Base-by-base conservation (phyloP, 2,113 vertebrate species). In the Colaptes auratus region DNA sequence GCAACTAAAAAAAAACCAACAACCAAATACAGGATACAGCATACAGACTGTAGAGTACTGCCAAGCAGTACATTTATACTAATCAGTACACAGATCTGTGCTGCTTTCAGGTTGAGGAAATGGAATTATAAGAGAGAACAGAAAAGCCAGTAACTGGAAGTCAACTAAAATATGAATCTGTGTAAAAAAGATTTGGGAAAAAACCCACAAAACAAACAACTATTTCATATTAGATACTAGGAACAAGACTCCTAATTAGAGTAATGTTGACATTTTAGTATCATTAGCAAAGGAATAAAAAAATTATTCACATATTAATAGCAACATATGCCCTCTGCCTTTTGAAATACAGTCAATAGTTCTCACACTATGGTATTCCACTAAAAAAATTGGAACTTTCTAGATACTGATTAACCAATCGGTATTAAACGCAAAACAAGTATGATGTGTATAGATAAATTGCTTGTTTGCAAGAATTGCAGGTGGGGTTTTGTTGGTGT, bases 311-410 rank as follows among this genome's bases (percentile, higher is more conserved):
- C 19, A 78, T 7, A 76, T 20, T n/a, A 79, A 35, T 16, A 72
- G 6, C 52, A 86, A 81, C 3, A 63, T 77, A 55, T 3, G 7
- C 24, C 35, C 20, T 30, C 36, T 0, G 6, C 0, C 9, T 13
- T 31, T 88, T 87, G 23, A 89, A 65, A 76, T 65, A 50, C n/a
- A 58, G 7, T 12, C 33, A 4, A 25, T 52, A n/a, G 27, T 30
- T 69, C 35, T 83, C 93, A 33, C 15, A 65, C 1, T 2, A 28
- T 6, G 3, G 13, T 33, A 64, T 69, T 64, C 6, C 19, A 67
- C n/a, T 74, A 3, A 64, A 64, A 44, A 58, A 24, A 31, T 59
- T 2, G 3, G 8, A 84, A 36, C 13, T 56, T 71, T 64, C 25
- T 36, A 78, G 30, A 56, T 48, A 24, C 30, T 50, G 27, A 85